Conservation (phyloP, 2,113 vertebrate species). For the Pleuronectes platessa region DNA sequence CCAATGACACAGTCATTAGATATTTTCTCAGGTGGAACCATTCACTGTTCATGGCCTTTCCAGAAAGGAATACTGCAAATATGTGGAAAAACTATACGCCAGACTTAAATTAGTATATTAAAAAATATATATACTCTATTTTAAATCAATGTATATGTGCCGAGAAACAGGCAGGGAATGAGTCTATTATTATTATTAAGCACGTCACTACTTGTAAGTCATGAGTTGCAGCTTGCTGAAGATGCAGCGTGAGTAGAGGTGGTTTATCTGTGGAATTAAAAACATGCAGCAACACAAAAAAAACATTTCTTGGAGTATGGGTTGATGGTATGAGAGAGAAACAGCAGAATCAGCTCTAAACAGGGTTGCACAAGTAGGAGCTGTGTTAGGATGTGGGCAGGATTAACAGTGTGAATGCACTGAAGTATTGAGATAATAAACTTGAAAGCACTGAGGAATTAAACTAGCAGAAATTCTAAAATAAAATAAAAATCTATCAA, state of each 20-base stretch:
- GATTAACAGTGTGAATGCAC: constrained; percentile 6
- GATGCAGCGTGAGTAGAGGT: constrained; percentile 51
- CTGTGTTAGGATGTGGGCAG: neutral
- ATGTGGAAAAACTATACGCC: constrained; percentile 14
- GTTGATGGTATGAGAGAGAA: constrained; percentile 62
- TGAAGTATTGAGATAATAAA: constrained; percentile 13
- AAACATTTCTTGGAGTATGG: constrained; percentile 27
- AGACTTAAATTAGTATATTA: constrained; percentile 26
- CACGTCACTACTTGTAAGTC: constrained; percentile 33
- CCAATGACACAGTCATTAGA: constrained; percentile 67
- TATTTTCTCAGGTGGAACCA: constrained; percentile 16
- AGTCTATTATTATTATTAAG: constrained; percentile 7
- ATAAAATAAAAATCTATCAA: neutral
- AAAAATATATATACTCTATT: neutral
- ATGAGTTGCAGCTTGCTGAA: constrained; percentile 30
- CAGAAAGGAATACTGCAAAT: constrained; percentile 13
- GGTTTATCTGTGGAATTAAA: constrained; percentile 37
- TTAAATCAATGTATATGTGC: constrained; percentile 4
- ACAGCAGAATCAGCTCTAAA: constrained; percentile 42
- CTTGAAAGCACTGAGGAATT: constrained; percentile 4
- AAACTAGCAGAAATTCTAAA: neutral
- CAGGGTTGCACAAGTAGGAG: constrained; percentile 35
- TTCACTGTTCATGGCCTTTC: constrained; percentile 24
- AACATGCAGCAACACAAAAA: constrained; percentile 64
- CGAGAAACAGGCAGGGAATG: constrained; percentile 20